phyloP scores from a whole-genome alignment of 53 echinoderm and acorn worm genomes.

The Glandiceps talaboti region DNA sequence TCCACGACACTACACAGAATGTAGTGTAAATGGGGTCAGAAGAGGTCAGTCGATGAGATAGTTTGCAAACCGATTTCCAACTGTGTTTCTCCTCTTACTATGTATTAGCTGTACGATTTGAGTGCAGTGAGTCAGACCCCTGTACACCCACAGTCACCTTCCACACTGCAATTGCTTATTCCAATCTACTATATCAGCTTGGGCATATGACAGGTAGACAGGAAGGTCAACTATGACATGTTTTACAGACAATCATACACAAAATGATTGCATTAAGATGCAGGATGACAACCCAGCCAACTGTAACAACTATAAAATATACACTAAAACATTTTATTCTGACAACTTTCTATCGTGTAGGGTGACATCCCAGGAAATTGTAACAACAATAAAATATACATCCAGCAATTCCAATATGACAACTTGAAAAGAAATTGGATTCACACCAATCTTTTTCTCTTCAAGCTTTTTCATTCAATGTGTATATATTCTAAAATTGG shows the following conservation, averaged over 20 bases:
- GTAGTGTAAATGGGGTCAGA: background rate
- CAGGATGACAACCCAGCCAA: background rate
- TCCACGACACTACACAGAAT: background rate
- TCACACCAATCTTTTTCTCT: too few relatives aligned
- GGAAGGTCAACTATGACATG: background rate
- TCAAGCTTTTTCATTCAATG: too few relatives aligned
- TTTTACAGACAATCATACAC: background rate
- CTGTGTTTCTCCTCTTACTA: background rate
- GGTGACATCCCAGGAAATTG: too few relatives aligned
- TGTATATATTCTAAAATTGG: too few relatives aligned
- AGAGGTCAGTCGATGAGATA: background rate
- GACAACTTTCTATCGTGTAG: too few relatives aligned
- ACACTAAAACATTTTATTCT: too few relatives aligned
- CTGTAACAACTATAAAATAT: too few relatives aligned
- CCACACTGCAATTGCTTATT: background rate
- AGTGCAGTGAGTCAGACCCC: background rate
- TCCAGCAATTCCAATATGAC: too few relatives aligned
- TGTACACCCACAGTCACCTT: background rate
- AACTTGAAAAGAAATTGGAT: too few relatives aligned
- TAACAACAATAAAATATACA: too few relatives aligned
- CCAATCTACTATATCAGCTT: background rate
- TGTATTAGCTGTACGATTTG: background rate
- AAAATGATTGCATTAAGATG: background rate
- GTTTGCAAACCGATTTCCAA: background rate
- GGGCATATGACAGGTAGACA: background rate